Percentiles rank a stretch among this genome's conserved stretches.
These are phyloP conservation scores for Gambelia wislizenii DNA, from an alignment of 2,797 vertebrate species.

Conservation along the genomic window DNA sequence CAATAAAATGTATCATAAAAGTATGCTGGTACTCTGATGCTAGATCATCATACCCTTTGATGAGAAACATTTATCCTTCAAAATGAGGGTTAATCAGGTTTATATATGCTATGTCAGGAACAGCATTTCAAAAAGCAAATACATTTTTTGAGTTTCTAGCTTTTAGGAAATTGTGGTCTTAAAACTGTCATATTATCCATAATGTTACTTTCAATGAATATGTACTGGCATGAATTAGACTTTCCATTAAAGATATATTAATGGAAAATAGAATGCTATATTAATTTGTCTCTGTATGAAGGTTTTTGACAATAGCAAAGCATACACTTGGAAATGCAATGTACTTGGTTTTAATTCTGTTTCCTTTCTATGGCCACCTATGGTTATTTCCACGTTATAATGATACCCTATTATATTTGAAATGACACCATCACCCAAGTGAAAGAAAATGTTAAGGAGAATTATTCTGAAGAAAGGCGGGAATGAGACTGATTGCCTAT, in stretches of 20 bases:
- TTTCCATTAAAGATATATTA: not conserved
- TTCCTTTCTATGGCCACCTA: not conserved
- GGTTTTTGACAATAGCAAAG: not conserved
- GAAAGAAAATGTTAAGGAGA: too few species aligned
- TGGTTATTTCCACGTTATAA: not conserved
- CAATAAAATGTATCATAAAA: too few species aligned
- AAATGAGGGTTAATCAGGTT: not conserved
- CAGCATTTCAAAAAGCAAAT: conserved; percentile 5
- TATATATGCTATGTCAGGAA: not conserved
- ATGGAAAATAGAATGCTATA: not conserved
- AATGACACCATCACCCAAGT: not conserved
- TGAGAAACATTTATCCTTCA: too few species aligned
- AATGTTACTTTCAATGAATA: not conserved
- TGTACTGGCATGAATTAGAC: not conserved
- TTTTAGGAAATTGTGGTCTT: not conserved
- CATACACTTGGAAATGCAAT: not conserved
- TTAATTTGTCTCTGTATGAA: not conserved
- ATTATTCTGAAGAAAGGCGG: too few species aligned
- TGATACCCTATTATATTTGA: not conserved
- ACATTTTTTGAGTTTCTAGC: not conserved
- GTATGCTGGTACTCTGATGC: too few species aligned
- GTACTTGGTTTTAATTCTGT: not conserved
- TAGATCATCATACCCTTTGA: too few species aligned
- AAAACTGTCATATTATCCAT: not conserved
- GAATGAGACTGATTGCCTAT: too few species aligned